Evolutionary conservation across 2,888 invertebrate species (phyloP).

Genomic region (Hemicrepidius hirtus): DNA sequence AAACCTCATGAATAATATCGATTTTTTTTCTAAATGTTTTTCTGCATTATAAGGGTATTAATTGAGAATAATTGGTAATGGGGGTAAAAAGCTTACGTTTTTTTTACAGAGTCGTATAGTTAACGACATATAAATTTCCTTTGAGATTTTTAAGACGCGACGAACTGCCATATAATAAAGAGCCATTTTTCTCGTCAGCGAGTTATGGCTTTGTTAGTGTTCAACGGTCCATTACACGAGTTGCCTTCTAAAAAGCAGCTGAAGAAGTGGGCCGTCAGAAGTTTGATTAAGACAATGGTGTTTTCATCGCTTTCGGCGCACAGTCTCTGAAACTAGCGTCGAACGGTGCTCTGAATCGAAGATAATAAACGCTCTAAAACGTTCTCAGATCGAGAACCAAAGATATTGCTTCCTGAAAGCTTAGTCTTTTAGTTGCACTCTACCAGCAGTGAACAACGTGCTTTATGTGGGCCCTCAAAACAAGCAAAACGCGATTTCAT

Average conservation of each 20-base stretch:
- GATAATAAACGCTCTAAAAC: conserved; percentile 47
- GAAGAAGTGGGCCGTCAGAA: conserved; percentile 60
- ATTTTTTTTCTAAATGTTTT: no score
- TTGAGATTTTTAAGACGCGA: conserved; percentile 46
- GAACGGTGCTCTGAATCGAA: conserved; percentile 39
- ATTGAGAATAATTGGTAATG: not conserved
- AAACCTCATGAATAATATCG: no score
- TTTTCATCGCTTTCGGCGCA: conserved; percentile 58
- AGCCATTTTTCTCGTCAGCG: conserved; percentile 59
- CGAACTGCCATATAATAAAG: conserved; percentile 58
- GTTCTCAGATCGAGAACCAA: conserved; percentile 35
- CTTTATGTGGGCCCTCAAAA: conserved; percentile 28
- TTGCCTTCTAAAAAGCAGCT: conserved; percentile 58
- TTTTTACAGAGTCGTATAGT: conserved; percentile 17
- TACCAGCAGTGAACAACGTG: conserved; percentile 20
- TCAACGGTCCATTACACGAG: conserved; percentile 62
- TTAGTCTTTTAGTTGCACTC: conserved; percentile 23
- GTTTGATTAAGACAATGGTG: conserved; percentile 63
- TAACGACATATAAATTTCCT: conserved; percentile 38
- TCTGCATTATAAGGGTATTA: not conserved
- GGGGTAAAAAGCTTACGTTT: conserved; percentile 14
- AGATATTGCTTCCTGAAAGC: conserved; percentile 44
- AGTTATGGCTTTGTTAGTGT: conserved; percentile 61
- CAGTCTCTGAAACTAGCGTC: conserved; percentile 30
- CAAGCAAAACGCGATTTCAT: conserved; percentile 20